A percentile compares a stretch with the other conserved stretches of the same genome.
Evolutionary conservation across 2,888 invertebrate genomes (phyloP).

Genomic region (Torymus texanus): DNA sequence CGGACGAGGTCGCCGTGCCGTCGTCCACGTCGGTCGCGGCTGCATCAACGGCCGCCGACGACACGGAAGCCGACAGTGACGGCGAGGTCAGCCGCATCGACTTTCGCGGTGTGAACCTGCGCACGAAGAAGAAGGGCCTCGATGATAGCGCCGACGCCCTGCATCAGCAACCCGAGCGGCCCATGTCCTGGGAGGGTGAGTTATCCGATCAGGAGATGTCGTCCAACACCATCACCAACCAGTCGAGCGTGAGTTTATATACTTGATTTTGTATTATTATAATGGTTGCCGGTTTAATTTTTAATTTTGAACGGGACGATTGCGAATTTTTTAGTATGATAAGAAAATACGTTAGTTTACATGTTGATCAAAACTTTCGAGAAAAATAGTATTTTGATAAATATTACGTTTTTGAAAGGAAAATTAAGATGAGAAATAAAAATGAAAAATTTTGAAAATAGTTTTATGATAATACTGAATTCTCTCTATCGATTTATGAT

Average conservation of each 20-base stretch:
- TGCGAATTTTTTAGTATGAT: too few species aligned
- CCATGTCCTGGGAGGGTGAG: conserved; percentile 97
- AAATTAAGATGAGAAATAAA: too few species aligned
- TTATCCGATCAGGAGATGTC: conserved; percentile 88
- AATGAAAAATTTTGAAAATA: background rate
- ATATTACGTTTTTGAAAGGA: too few species aligned
- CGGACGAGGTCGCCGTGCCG: conserved; percentile 55
- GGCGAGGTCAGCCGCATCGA: conserved; percentile 89
- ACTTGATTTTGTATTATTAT: too few species aligned
- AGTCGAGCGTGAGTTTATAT: conserved; percentile 50
- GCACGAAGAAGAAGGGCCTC: conserved; percentile 80
- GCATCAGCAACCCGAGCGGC: conserved; percentile 79
- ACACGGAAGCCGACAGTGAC: conserved; percentile 79
- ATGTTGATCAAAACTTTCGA: too few species aligned
- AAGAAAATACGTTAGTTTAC: too few species aligned
- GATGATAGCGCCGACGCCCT: conserved; percentile 70
- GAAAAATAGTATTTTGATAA: too few species aligned
- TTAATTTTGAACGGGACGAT: too few species aligned
- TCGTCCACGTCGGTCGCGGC: conserved; percentile 34
- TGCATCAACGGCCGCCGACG: conserved; percentile 55
- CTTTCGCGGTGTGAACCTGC: conserved; percentile 82
- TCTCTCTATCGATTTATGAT: background rate
- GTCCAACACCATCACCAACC: conserved; percentile 73
- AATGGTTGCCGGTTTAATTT: conserved; percentile 7
- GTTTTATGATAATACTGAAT: background rate